Conservation (phyloP, 2,888 invertebrate genomes). For the Meandrusa payeni region DNA sequence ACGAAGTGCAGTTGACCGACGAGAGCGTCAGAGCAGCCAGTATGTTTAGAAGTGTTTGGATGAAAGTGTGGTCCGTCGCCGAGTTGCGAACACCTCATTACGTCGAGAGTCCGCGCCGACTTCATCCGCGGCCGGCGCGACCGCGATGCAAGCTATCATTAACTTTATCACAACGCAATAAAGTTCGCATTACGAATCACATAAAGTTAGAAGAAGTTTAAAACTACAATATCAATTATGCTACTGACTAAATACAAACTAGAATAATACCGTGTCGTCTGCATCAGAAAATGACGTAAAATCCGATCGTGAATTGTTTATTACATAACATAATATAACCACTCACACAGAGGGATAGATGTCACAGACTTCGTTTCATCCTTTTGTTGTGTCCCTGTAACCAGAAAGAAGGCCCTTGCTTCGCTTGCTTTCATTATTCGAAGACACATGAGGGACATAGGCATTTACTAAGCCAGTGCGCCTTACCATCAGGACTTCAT, state of each 20-base stretch:
- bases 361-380: too few relatives aligned
- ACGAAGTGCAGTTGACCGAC: background rate
- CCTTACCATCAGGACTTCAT: too few relatives aligned
- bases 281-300: too few relatives aligned
- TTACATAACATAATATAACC: too few relatives aligned
- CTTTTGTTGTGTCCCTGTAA: too few relatives aligned
- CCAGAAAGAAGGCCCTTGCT: too few relatives aligned
- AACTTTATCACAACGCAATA: conserved; percentile 1
- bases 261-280: too few relatives aligned
- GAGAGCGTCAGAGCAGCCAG: conserved; percentile 3
- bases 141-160: background rate
- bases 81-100: conserved; percentile 21
- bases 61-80: conserved; percentile 14
- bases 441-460: too few relatives aligned
- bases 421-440: too few relatives aligned
- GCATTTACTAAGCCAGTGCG: too few relatives aligned
- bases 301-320: too few relatives aligned
- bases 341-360: too few relatives aligned
- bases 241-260: background rate
- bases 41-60: conserved; percentile 21
- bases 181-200: background rate
- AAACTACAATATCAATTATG: conserved; percentile 1
- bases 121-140: background rate
- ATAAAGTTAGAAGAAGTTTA: background rate
- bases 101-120: conserved; percentile 6